Conservation (phyloP, 1,140 invertebrate species). For the Rhagoletis zephyria region DNA sequence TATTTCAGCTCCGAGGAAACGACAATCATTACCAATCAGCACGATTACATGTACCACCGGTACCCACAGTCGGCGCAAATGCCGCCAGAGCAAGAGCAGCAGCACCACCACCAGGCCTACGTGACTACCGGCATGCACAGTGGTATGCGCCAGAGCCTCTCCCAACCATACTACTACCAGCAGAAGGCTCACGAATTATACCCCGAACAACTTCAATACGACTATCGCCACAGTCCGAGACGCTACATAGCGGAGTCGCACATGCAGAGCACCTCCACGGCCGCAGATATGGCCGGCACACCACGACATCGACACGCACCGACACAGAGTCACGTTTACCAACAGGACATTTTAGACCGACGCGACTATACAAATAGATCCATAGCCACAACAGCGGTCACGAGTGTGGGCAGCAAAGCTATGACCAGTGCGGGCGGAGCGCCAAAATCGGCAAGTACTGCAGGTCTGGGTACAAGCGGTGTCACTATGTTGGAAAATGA, state of each 20-base stretch:
- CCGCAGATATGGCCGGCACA: conserved; percentile 59
- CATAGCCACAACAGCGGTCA: conserved; percentile 61
- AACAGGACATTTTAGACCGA: conserved; percentile 73
- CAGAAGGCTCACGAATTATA: conserved; percentile 66
- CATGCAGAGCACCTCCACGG: conserved; percentile 66
- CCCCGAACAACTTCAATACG: conserved; percentile 67
- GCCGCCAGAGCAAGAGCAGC: conserved; percentile 60
- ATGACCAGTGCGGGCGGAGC: conserved; percentile 50
- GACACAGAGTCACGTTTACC: conserved; percentile 70
- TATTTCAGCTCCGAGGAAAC: conserved; percentile 73
- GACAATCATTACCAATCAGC: conserved; percentile 70
- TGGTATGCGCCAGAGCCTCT: conserved; percentile 57
- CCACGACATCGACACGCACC: conserved; percentile 65
- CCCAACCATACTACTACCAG: conserved; percentile 49
- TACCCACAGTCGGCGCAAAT: conserved; percentile 55
- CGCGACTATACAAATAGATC: conserved; percentile 71
- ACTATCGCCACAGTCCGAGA: conserved; percentile 69
- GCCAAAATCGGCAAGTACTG: conserved; percentile 53
- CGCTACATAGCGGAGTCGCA: conserved; percentile 70
- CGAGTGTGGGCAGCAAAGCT: conserved; percentile 31
- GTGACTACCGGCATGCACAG: conserved; percentile 58
- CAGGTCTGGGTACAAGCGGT: conserved; percentile 58
- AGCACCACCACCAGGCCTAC: conserved; percentile 60
- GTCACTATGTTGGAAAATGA: conserved; percentile 43
- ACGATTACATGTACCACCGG: conserved; percentile 57